A percentile compares a stretch with the other conserved stretches of the same genome.
phyloP scores from a whole-genome alignment of 2,888 invertebrate species.

The Scaptomyza tumidula region DNA sequence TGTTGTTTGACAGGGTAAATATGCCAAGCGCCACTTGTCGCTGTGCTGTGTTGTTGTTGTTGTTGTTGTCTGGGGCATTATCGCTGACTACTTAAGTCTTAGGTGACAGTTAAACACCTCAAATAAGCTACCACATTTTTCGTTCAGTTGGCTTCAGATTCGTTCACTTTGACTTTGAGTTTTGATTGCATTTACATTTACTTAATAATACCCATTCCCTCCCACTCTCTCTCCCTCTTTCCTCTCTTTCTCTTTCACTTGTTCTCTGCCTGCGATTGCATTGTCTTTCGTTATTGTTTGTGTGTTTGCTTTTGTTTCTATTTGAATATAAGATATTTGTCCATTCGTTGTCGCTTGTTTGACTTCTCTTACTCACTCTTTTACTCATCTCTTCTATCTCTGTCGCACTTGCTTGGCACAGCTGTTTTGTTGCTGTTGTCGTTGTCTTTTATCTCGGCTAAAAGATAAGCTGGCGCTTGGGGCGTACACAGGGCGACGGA shows the following conservation, averaged over 20 bases:
- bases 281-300: constrained; percentile 32
- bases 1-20: constrained; percentile 44
- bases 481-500: constrained; percentile 40
- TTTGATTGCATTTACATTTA: constrained; percentile 62
- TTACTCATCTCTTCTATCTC: background rate
- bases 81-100: constrained; percentile 72
- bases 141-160: constrained; percentile 11
- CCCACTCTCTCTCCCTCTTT: background rate
- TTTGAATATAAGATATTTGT: constrained; percentile 71
- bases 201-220: constrained; percentile 26
- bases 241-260: background rate
- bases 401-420: constrained; percentile 16
- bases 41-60: constrained; percentile 1
- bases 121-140: constrained; percentile 75
- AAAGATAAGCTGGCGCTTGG: constrained; percentile 45
- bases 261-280: constrained; percentile 22
- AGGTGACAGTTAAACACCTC: constrained; percentile 82
- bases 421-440: constrained; percentile 20
- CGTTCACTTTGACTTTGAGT: constrained; percentile 16
- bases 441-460: constrained; percentile 34
- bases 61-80: constrained; percentile 33
- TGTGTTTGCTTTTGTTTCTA: constrained; percentile 71
- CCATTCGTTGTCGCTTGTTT: constrained; percentile 47
- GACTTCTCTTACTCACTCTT: constrained; percentile 14
- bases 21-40: constrained; percentile 65